phyloP scores from a whole-genome alignment of 2,113 vertebrate genomes.

The Pimephales promelas region DNA sequence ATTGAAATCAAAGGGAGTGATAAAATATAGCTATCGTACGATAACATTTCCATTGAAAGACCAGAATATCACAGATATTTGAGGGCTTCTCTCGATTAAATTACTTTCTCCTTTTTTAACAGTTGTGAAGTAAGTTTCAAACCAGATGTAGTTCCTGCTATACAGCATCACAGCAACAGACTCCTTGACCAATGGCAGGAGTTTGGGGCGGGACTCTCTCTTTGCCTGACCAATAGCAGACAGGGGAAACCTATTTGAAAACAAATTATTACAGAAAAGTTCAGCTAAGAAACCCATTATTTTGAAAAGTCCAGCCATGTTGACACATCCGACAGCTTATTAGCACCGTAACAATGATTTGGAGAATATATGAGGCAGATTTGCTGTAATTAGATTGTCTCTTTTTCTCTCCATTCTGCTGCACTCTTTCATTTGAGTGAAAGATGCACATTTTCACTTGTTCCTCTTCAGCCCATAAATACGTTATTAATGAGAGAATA shows the following conservation, averaged over 20 bases:
- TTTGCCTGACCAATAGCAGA: slow-evolving; percentile 8
- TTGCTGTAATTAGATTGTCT: slow-evolving; percentile 52
- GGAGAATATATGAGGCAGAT: slow-evolving; percentile 40
- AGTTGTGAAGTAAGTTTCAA: too few species aligned
- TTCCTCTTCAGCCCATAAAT: slow-evolving; percentile 37
- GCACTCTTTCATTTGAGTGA: slow-evolving; percentile 40
- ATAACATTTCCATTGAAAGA: neutral
- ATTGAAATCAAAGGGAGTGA: neutral
- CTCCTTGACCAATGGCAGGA: neutral
- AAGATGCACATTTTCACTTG: slow-evolving; percentile 36
- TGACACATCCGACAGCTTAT: slow-evolving; percentile 52
- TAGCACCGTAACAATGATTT: slow-evolving; percentile 49
- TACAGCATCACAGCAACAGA: too few species aligned
- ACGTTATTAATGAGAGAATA: slow-evolving; percentile 25
- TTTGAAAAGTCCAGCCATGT: slow-evolving; percentile 21
- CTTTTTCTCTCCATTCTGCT: slow-evolving; percentile 13
- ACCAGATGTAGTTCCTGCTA: too few species aligned
- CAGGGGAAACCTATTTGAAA: neutral
- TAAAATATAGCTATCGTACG: too few species aligned
- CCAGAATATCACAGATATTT: neutral
- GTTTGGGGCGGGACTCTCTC: neutral
- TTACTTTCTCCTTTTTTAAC: too few species aligned
- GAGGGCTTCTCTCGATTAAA: neutral
- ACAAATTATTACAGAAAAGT: neutral
- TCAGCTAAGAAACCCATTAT: slow-evolving; percentile 40